Evolutionary conservation across 2,888 invertebrate genomes (phyloP), one percentile per base, ranked within the genome.

Genomic region (Pachliopta kotzebuea): DNA sequence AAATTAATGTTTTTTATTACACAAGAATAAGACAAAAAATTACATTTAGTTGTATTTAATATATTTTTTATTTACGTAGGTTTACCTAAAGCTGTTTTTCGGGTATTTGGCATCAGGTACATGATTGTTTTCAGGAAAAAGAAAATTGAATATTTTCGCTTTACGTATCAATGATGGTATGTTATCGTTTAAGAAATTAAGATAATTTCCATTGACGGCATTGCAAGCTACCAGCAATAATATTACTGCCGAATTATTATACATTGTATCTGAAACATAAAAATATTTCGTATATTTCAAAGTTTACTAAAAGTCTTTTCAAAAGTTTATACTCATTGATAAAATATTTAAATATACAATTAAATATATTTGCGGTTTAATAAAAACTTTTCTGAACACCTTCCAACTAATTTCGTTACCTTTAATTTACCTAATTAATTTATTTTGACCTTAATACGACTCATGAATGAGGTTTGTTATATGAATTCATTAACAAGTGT

Each of bases 181-280:
- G 1, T 75, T 73, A 6, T 65, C 67, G 20, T 68, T 31, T 26
- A 68, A 65, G 4, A 65, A 68, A 65, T 68, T 72, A 21, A 73
- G 54, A 53, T 76, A 73, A 45, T 74, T 67, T 53, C 75, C 71
- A 17, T 75, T 72, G 14, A 71, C 75, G 18, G 71, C 72, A 59
- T 72, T 68, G 62, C 71, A 75, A 21, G 79, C 66, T 67, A 76
- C 74, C 67, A 84, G 60, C 26, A 71, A 60, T 31, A 77, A 24
- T 26, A 77, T 68, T 24, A 76, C 54, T 26, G 64, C 60, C 18
- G 63, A 60, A 37, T 11, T 37, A 54, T 69, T 70, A 6, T 69
- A 68, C 80, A 80, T 83, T 69, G 53, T 76, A 67, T 66, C 85
- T 85, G 82, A 23, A 80, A 84, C 72, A 78, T 77, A 70, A n/a